Conservation (phyloP, 2,797 vertebrate genomes). For the Microctenopoma stevenorrisi region DNA sequence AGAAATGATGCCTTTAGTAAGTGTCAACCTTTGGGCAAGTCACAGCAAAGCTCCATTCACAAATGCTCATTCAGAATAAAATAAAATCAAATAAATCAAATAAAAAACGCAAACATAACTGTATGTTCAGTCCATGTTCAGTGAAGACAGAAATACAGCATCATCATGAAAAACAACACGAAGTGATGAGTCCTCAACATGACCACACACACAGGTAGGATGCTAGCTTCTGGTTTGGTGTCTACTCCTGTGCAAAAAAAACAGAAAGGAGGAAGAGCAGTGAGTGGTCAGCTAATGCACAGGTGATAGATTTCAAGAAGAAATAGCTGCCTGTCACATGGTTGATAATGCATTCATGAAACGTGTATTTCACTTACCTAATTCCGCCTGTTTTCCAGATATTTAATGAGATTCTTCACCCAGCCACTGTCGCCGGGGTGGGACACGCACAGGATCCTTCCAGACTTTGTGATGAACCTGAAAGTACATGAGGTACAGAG, state of each 20-base stretch:
- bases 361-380: constrained; percentile 20
- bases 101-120: background rate
- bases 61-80: background rate
- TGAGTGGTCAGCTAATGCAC: background rate
- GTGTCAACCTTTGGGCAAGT: background rate
- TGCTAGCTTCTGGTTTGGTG: background rate
- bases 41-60: background rate
- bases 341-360: no score
- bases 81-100: background rate
- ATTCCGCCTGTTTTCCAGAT: constrained; percentile 34
- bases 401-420: constrained; percentile 20
- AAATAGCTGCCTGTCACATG: no score
- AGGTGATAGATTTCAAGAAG: background rate
- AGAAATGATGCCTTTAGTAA: background rate
- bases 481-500: background rate
- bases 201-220: background rate
- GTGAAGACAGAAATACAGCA: background rate
- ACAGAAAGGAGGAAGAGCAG: background rate
- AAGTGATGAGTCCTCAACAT: background rate
- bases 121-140: background rate
- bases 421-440: background rate
- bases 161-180: background rate
- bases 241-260: constrained; percentile 10
- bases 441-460: constrained; percentile 41
- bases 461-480: constrained; percentile 38